Evolutionary conservation across 2,888 invertebrate genomes (phyloP), one percentile per base, ranked within the genome.

Genomic region (Phyto melanocephala): DNA sequence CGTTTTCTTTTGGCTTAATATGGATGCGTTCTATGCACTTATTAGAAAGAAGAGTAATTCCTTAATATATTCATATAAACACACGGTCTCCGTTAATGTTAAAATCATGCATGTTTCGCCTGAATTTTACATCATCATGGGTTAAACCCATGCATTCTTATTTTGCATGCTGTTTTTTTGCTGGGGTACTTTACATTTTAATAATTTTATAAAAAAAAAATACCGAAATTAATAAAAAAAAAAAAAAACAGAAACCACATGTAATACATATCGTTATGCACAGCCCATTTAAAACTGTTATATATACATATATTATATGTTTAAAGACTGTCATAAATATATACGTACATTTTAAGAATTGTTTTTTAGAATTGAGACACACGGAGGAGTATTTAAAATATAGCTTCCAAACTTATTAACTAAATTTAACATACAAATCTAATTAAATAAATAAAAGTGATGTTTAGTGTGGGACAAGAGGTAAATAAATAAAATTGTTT

Each of bases 211-310:
- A n/a, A n/a, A n/a, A n/a, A n/a, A n/a, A n/a, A n/a, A n/a, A n/a
- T n/a, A n/a, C n/a, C n/a, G n/a, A n/a, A n/a, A n/a, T n/a, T n/a
- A n/a, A n/a, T n/a, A n/a, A n/a, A 28, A 5, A 37, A 22, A 10
- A 22, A 20, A 52, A 63, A 33, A 15, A 52, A 28, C 33, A 11
- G 37, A 50, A 60, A 35, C 15, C 40, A 50, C 11, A 60, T 56
- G 7, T 42, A 45, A 77, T 35, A 67, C 24, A 33, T 67, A 80
- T 35, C 24, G 50, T 62, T 68, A 81, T 47, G 54, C 68, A 78
- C 68, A 74, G 68, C 71, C 65, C 28, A 54, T 54, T 65, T n/a
- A 76, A 67, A 81, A 70, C 71, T 81, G 71, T 50, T 58, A 40
- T 54, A 42, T 33, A 28, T 28, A 28, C 28, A 28, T 28, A 28